Percentiles rank a stretch among this genome's conserved stretches.
Evolutionary conservation across 1,140 invertebrate genomes (phyloP).

Genomic region (Teleogryllus occipitalis): DNA sequence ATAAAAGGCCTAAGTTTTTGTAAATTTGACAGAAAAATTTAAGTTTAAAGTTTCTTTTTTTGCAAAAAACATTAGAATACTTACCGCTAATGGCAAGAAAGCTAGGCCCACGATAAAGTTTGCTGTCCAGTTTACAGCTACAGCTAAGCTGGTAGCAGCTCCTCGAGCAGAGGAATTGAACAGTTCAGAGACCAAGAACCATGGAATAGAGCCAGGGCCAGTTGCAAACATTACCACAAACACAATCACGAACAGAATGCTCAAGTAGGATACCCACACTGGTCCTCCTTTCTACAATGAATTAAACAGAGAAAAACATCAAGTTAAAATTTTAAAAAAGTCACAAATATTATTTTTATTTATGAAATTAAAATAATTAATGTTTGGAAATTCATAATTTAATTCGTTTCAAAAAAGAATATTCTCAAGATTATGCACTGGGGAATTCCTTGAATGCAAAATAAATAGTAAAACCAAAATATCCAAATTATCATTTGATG

Average conservation of each 20-base stretch:
- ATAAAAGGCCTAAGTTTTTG: no score
- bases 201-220: constrained; percentile 84
- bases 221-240: constrained; percentile 76
- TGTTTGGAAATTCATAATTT: no score
- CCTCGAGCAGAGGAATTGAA: constrained; percentile 71
- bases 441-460: no score
- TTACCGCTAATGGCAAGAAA: constrained; percentile 59
- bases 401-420: no score
- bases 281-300: not conserved
- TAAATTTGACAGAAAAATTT: not conserved
- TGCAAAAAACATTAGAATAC: not conserved
- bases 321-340: no score
- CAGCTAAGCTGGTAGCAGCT: constrained; percentile 70
- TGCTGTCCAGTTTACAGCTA: constrained; percentile 78
- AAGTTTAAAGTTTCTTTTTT: not conserved
- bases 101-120: constrained; percentile 72
- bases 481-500: no score
- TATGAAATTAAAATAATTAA: no score
- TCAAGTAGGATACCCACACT: constrained; percentile 57
- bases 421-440: no score
- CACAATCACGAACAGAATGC: constrained; percentile 65
- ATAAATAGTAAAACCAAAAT: no score
- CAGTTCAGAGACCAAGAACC: constrained; percentile 85
- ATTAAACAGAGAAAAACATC: no score
- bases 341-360: no score